These are phyloP conservation scores for Oxyscelio sp. DNA, from an alignment of 2,888 invertebrate species.

Conservation along the genomic window DNA sequence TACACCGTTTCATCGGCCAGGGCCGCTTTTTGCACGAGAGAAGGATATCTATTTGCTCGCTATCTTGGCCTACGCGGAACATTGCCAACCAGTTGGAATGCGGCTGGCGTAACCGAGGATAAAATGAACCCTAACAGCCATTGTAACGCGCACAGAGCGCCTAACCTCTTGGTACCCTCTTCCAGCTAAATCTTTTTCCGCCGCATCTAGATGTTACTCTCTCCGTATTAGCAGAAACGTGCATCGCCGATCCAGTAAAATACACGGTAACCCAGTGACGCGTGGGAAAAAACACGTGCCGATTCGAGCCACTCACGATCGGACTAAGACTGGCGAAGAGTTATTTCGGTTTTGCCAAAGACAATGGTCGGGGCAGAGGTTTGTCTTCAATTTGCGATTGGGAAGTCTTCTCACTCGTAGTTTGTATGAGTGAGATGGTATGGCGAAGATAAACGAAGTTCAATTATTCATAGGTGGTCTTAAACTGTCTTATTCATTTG, in stretches of 20 bases:
- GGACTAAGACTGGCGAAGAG: too few relatives aligned
- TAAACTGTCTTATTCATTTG: too few relatives aligned
- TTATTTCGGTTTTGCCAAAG: too few relatives aligned
- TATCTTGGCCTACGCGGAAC: constrained; percentile 51
- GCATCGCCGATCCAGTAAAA: constrained; percentile 28
- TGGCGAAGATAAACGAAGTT: too few relatives aligned
- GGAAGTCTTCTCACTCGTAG: too few relatives aligned
- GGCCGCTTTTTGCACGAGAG: constrained; percentile 32
- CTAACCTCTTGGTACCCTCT: constrained; percentile 45
- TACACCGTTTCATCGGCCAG: constrained; percentile 41
- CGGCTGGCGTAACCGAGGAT: constrained; percentile 48
- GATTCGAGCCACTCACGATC: background rate
- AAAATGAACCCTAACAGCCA: constrained; percentile 61
- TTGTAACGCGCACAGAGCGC: constrained; percentile 65
- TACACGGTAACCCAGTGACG: constrained; percentile 72
- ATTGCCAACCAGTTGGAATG: constrained; percentile 48
- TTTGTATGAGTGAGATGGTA: too few relatives aligned
- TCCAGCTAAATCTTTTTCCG: constrained; percentile 2
- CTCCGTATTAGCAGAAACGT: constrained; percentile 36
- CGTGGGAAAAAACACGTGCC: constrained; percentile 74
- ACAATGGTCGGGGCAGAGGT: background rate
- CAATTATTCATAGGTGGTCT: too few relatives aligned
- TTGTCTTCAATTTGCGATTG: too few relatives aligned
- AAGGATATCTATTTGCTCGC: constrained; percentile 59
- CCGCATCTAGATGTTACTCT: constrained; percentile 4